Evolutionary conservation across 2,797 vertebrate species (phyloP).

Genomic region (Danio aesculapii): DNA sequence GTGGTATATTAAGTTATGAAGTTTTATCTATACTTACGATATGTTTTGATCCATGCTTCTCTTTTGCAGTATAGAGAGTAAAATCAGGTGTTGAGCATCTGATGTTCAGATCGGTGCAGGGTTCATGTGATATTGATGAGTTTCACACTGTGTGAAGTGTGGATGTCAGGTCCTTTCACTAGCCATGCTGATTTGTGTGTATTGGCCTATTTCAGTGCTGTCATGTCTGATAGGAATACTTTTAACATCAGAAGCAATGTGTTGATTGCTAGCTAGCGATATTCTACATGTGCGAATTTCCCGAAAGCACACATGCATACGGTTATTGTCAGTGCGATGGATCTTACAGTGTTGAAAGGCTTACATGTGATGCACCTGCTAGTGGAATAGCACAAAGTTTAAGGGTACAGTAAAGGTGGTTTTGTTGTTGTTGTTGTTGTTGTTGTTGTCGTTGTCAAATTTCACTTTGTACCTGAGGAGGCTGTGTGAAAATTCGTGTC

Average conservation of each 20-base stretch:
- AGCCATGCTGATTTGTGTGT: neutral
- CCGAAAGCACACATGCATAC: neutral
- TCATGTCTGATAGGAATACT: neutral
- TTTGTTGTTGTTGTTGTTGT: neutral
- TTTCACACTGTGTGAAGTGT: constrained; percentile 3
- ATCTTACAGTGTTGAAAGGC: neutral
- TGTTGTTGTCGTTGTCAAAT: neutral
- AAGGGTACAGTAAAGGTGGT: neutral
- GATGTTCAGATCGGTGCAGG: neutral
- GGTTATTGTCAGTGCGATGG: neutral
- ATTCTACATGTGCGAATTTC: neutral
- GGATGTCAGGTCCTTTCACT: neutral
- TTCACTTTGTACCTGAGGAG: neutral
- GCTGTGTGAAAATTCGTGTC: neutral
- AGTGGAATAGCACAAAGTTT: neutral
- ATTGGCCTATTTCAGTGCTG: neutral
- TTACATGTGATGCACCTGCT: neutral
- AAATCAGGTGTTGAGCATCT: neutral
- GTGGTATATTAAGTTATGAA: no score
- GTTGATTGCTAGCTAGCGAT: constrained; percentile 27
- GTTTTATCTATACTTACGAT: no score
- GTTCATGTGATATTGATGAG: neutral
- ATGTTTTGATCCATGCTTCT: no score
- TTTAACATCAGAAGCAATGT: constrained; percentile 10
- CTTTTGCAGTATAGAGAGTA: neutral